Evolutionary conservation across 1,140 invertebrate species (phyloP), one percentile per base, ranked within the genome.

Genomic region (Proctacanthus coquilletti): DNA sequence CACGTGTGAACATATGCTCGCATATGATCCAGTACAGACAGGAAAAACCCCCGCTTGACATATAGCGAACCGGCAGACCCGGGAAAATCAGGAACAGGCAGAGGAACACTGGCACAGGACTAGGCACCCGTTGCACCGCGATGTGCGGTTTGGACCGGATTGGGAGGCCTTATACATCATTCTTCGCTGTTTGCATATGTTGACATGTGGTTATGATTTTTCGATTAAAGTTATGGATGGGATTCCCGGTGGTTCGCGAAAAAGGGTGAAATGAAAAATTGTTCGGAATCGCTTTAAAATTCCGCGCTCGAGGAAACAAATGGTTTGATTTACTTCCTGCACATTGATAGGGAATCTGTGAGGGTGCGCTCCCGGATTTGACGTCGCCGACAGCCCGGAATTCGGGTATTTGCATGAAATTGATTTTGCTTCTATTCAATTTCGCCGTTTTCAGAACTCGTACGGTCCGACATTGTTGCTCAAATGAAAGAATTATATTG

Each of bases 201-300:
- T 32, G 37, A 39, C 37, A 39, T 39, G 37, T 31, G 23, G 37
- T 39, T 39, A 39, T 39, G 37, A 39, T 39, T 39, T 39, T 39
- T 39, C 37, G 37, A 39, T 39, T 39, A 39, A 39, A 38, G 15
- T 27, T 34, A 34, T 34, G 32, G 32, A 34, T 34, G 11, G 32
- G 14, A 13, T 34, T 27, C 8, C 8, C n/a, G n/a, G n/a, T n/a
- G n/a, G n/a, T n/a, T 4, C 32, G 32, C 14, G 14, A 18, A 9
- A 10, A 10, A 5, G 32, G 32, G 32, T 34, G 18, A 34, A 34
- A 34, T 34, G 32, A 34, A 34, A 18, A 34, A 34, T 34, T 34
- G 32, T 13, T 18, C 11, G 18, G 11, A 17, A 11, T 34, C 17
- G 32, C 3, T 34, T 34, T 4, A 13, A 6, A 6, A 15, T 4